Base-by-base conservation (phyloP, 2,113 vertebrate genomes). In the Labeo catla region DNA sequence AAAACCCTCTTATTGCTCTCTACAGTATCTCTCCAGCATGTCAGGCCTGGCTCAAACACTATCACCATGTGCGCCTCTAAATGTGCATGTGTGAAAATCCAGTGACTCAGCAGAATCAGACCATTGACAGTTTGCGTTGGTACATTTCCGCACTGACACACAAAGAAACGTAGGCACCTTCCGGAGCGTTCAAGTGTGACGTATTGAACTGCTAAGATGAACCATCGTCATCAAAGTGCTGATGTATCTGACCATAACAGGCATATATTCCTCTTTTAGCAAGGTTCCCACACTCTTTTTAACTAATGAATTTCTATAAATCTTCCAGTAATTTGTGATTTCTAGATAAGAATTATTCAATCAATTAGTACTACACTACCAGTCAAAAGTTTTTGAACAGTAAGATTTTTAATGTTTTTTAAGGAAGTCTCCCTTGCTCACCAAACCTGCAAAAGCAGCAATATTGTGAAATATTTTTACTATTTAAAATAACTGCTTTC, bases 71-170 rank as follows among this genome's bases (percentile, higher is more conserved):
- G 49, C 2, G 49, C 13, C 34, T 77, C 74, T 78, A 54, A 57
- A 49, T 78, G 39, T 73, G 82, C 76, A 52, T 61, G 78, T 70
- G 86, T 77, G 59, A 19, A 28, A 78, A 85, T 89, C 84, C 54
- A 83, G 82, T 92, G 88, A 92, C 81, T 91, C 83, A 87, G 86
- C 84, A 86, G 39, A 78, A 86, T 86, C 74, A 78, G 89, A 81
- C 16, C 84, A 87, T 89, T 63, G 81, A 84, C 68, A 79, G 89
- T 68, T 88, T 88, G 80, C 50, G 86, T 86, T 66, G 76, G 74
- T 89, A 92, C 43, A 72, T 92, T 90, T 90, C 92, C 91, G 83
- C 91, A 87, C 82, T 87, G 90, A 85, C 90, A 87, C 83, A 77
- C 59, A 10, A 39, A 83, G 86, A 81, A 81, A 88, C 54, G 84